These are phyloP conservation scores for Gambusia holbrooki DNA, from an alignment of 2,113 vertebrate genomes.

Conservation along the genomic window DNA sequence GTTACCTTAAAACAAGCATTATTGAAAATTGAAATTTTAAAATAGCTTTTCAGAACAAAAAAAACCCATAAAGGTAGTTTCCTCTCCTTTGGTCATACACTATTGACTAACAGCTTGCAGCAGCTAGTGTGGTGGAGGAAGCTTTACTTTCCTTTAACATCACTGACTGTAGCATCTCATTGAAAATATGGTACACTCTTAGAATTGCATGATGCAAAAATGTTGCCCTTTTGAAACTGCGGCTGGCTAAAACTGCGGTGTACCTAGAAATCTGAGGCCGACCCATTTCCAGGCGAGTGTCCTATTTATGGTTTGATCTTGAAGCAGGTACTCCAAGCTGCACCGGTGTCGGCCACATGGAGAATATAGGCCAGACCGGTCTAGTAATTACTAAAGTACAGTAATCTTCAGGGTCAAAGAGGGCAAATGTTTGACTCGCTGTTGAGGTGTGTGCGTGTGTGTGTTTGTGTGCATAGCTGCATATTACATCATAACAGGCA, in stretches of 20 bases:
- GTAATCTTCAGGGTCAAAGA: slow-evolving; percentile 25
- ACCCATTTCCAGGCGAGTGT: background rate
- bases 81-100: background rate
- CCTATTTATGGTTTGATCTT: slow-evolving; percentile 52
- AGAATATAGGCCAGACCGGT: slow-evolving; percentile 27
- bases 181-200: background rate
- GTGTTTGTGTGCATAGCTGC: background rate
- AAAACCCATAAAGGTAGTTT: background rate
- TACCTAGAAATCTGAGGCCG: background rate
- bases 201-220: background rate
- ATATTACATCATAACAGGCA: slow-evolving; percentile 18
- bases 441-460: background rate
- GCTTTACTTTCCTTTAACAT: background rate
- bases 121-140: background rate
- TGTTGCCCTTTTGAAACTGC: background rate
- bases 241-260: background rate
- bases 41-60: background rate
- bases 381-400: slow-evolving; percentile 63
- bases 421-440: background rate
- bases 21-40: background rate
- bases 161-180: background rate
- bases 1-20: background rate
- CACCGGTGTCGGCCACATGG: slow-evolving; percentile 40
- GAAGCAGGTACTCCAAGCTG: slow-evolving; percentile 20
- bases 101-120: background rate